phyloP scores from a whole-genome alignment of 2,797 vertebrate species.

The Spondyliosoma cantharus region DNA sequence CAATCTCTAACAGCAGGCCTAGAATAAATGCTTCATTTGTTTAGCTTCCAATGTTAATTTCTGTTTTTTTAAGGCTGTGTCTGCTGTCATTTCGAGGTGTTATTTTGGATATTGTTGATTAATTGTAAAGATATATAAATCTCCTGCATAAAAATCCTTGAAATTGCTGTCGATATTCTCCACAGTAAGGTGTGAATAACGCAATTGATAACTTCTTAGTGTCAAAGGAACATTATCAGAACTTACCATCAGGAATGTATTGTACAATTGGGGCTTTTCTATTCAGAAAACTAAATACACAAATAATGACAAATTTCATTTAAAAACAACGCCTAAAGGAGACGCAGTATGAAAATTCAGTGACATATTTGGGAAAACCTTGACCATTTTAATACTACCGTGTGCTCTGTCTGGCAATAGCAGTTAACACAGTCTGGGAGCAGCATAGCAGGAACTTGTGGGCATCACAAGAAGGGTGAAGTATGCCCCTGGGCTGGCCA shows the following conservation, averaged over 20 bases:
- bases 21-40: background rate
- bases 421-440: constrained; percentile 28
- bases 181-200: background rate
- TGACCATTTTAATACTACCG: background rate
- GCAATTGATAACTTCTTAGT: background rate
- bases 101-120: background rate
- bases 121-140: background rate
- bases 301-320: background rate
- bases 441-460: constrained; percentile 31
- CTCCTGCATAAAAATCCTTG: background rate
- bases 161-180: background rate
- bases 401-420: constrained; percentile 27
- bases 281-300: background rate
- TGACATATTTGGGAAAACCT: constrained; percentile 20
- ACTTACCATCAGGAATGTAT: background rate
- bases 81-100: background rate
- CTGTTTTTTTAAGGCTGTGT: constrained; percentile 2
- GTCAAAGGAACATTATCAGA: background rate
- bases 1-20: background rate
- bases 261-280: background rate
- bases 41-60: background rate
- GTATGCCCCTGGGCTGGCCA: constrained; percentile 59
- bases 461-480: constrained; percentile 52
- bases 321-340: background rate
- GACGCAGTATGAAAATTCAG: background rate